These are phyloP conservation scores for Blastomussa wellsi DNA, from an alignment of 92 coral and sea anemone species.

Conservation along the genomic window DNA sequence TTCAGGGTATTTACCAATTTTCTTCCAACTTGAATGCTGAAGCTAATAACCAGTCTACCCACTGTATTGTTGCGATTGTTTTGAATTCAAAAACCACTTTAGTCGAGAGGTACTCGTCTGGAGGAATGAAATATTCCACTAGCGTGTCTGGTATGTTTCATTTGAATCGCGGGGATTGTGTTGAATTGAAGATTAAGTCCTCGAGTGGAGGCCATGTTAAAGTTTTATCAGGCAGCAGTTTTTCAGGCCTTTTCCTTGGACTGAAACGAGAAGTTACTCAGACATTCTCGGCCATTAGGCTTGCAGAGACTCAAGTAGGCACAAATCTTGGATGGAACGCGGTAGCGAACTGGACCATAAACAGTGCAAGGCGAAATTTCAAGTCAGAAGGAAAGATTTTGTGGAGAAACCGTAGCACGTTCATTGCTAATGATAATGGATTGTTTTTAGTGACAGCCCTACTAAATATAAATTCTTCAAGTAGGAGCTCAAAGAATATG, in stretches of 20 bases:
- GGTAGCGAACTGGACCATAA: conserved; percentile 31
- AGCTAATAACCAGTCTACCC: neutral
- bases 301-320: conserved; percentile 12
- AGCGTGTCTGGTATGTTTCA: conserved; percentile 47
- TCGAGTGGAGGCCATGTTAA: neutral
- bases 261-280: neutral
- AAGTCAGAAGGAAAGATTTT: conserved; percentile 1
- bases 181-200: conserved; percentile 25
- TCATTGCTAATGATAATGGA: conserved; percentile 29
- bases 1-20: conserved; percentile 49
- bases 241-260: conserved; percentile 49
- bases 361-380: conserved; percentile 24
- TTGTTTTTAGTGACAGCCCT: conserved; percentile 37
- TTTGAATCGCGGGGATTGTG: conserved; percentile 52
- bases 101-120: conserved; percentile 1
- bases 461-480: conserved; percentile 20
- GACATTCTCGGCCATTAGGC: conserved; percentile 31
- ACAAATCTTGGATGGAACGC: conserved; percentile 40
- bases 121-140: conserved; percentile 5
- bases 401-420: conserved; percentile 6
- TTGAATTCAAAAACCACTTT: conserved; percentile 21
- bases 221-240: conserved; percentile 42
- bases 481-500: conserved; percentile 7
- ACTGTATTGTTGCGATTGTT: conserved; percentile 18
- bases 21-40: conserved; percentile 42